Evolutionary conservation across 2,888 invertebrate genomes (phyloP), one percentile per base, ranked within the genome.

Genomic region (Phyllotreta cruciferae): DNA sequence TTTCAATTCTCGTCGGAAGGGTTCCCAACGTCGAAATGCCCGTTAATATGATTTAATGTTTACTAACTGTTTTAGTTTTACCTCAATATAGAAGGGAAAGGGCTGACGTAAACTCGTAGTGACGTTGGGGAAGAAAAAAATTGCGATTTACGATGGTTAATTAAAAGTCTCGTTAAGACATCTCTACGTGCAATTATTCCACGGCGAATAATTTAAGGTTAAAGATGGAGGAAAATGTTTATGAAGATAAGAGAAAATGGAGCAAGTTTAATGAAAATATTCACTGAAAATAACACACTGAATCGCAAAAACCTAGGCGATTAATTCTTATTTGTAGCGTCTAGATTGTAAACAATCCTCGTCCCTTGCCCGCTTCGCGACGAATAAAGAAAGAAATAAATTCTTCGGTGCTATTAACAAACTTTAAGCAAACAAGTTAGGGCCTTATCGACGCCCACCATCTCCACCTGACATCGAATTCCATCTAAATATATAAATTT

Each of bases 401-500:
- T 60, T 42, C 52, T 37, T 44, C 34, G 13, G 24, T 35, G 60
- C 44, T 49, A 60, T 60, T 60, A 60, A 60, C 52, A 60, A 60
- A 60, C 44, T 60, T 60, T 52, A 52, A 52, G 52, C 60, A 60
- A 60, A 60, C 53, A 60, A 60, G 36, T 60, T 60, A 52, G 39
- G 52, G 35, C 52, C 60, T 60, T 52, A 60, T 60, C 52, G 60
- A 53, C 52, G 35, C 44, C 44, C 36, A 53, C 52, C 36, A 60
- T 60, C 60, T 60, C 37, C n/a, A 44, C 60, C 37, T 42, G 36
- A 60, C 42, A 60, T 60, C 60, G 53, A 60, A 52, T 60, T 60
- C 52, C 60, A 60, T 60, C 52, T 60, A 60, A 60, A 60, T 60
- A 53, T 60, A 60, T 60, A 60, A 60, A 60, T 60, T 60, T 60